Base-by-base conservation (phyloP, 2,113 vertebrate species). In the Ceratotherium simum region DNA sequence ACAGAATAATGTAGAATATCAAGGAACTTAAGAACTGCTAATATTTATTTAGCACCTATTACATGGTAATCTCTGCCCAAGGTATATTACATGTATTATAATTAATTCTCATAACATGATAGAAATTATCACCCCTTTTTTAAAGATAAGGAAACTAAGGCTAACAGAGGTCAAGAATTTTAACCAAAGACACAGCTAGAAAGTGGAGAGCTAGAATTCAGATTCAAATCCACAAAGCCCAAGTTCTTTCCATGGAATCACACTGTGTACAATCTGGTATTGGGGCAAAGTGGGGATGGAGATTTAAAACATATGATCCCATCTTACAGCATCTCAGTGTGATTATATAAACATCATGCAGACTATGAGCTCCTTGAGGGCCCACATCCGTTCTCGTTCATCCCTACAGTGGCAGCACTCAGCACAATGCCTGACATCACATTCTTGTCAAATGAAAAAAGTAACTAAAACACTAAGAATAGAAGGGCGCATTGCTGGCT, bases 321-420 rank as follows among this genome's bases (percentile, higher is more conserved):
- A 27, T 60, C 23, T 64, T 4, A 10, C 1, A 16, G 39, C 6
- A 27, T 33, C 80, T 54, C 64, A 3, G 48, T 10, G 16, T 39
- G 7, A 27, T 79, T 42, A 42, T 29, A 31, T n/a, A 39, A 62
- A 62, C 8, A 8, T 42, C 8, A 0, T 9, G 6, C 5, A 18
- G 36, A 36, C 46, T 12, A 3, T 17, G 4, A 33, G 31, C 10
- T 62, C 62, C 18, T 36, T 8, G 36, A 21, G 46, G 79, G 23
- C 10, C 51, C 18, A 16, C 0, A 10, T 1, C 9, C 1, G 17
- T 42, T 94, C 88, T 62, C 48, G 4, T 6, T 8, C 29, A 17
- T 51, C 14, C 42, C 48, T 12, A 3, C 9, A 56, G 1, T 11
- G 48, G 12, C 11, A 27, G 29, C 2, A 0, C 2, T 33, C 14